Percentiles rank a stretch among this genome's conserved stretches.
Conservation (phyloP, 1,140 invertebrate species). For the Cepaea nemoralis region DNA sequence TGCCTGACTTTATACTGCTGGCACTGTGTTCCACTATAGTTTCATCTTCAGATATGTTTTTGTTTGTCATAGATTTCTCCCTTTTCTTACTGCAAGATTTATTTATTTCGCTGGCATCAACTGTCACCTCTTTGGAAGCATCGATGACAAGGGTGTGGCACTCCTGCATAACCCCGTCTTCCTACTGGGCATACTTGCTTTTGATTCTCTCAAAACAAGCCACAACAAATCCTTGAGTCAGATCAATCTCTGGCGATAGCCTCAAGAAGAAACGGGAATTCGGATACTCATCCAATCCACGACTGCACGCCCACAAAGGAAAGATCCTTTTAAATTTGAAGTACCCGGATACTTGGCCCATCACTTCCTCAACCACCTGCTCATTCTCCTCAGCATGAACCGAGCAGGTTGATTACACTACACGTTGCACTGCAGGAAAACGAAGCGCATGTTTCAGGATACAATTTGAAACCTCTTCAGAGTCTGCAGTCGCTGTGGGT, state of each 20-base stretch:
- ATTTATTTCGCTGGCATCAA: too few species aligned
- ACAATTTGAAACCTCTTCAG: conserved; percentile 86
- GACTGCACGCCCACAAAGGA: conserved; percentile 66
- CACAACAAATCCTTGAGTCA: conserved; percentile 94
- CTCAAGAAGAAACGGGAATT: conserved; percentile 80
- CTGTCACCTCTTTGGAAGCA: too few species aligned
- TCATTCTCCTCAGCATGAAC: conserved; percentile 92
- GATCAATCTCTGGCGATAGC: conserved; percentile 80
- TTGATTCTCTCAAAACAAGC: conserved; percentile 80
- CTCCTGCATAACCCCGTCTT: too few species aligned
- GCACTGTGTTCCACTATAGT: too few species aligned
- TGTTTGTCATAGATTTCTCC: too few species aligned
- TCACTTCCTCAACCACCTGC: conserved; percentile 80
- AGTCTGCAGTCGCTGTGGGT: conserved; percentile 55
- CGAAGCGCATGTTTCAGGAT: conserved; percentile 88
- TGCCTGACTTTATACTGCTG: too few species aligned
- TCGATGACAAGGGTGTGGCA: too few species aligned
- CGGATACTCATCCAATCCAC: conserved; percentile 55
- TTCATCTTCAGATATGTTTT: too few species aligned
- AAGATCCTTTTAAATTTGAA: conserved; percentile 57
- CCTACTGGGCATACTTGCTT: background rate
- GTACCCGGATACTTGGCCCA: conserved; percentile 58
- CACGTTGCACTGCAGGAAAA: conserved; percentile 85
- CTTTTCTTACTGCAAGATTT: too few species aligned
- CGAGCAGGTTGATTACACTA: conserved; percentile 97